Percentiles rank a stretch among this genome's conserved stretches.
These are phyloP conservation scores for Pampusana beccarii DNA, from an alignment of 2,113 vertebrate species.

Conservation along the genomic window DNA sequence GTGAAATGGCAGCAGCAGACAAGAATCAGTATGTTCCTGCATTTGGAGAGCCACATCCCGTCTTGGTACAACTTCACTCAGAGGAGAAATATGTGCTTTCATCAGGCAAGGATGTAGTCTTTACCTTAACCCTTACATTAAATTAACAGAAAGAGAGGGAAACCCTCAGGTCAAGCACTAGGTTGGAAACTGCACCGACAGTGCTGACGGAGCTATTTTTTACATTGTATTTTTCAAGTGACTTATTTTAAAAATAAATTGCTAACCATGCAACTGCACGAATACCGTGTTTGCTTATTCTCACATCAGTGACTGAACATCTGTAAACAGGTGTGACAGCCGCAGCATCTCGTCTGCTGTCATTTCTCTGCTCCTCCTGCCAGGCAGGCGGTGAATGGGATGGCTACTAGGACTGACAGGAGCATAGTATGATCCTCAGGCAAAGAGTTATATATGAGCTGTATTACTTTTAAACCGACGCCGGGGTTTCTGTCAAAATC, in stretches of 20 bases:
- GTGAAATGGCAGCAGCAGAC: background rate
- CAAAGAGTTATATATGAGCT: background rate
- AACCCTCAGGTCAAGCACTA: background rate
- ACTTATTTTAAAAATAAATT: slow-evolving; percentile 20
- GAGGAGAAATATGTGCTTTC: background rate
- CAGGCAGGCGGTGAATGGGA: background rate
- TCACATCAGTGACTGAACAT: background rate
- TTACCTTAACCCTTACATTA: background rate
- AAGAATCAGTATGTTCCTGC: background rate
- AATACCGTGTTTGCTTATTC: background rate
- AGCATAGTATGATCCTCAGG: slow-evolving; percentile 18
- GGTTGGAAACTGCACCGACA: background rate
- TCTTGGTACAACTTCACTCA: background rate
- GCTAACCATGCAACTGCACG: slow-evolving; percentile 13
- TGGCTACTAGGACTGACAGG: slow-evolving; percentile 15
- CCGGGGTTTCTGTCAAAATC: slow-evolving; percentile 2
- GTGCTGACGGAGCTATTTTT: background rate
- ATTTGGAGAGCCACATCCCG: background rate
- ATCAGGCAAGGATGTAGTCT: background rate
- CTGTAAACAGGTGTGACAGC: slow-evolving; percentile 44
- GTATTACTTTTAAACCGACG: background rate
- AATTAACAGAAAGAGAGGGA: background rate
- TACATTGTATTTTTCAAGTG: background rate
- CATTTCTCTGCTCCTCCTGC: background rate
- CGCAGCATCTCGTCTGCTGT: slow-evolving; percentile 27